phyloP scores from a whole-genome alignment of 1,140 invertebrate species.

The Ceratina japonica region DNA sequence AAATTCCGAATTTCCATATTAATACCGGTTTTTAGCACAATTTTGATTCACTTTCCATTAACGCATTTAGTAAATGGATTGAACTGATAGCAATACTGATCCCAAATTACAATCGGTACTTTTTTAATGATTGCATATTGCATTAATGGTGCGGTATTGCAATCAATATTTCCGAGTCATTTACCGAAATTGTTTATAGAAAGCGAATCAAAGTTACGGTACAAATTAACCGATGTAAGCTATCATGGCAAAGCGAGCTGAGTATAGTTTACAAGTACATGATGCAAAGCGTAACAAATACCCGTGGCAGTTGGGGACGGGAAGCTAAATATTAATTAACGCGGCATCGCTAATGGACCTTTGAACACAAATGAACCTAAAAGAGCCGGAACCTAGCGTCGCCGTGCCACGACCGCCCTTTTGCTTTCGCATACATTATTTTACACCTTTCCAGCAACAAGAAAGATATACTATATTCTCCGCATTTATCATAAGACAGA shows the following conservation, averaged over 20 bases:
- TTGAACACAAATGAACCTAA: conserved; percentile 31
- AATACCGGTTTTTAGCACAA: too few species aligned
- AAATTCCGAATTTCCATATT: too few species aligned
- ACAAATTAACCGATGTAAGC: conserved; percentile 37
- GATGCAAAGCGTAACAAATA: conserved; percentile 47
- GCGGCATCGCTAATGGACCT: conserved; percentile 36
- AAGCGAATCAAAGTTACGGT: background rate
- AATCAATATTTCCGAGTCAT: background rate
- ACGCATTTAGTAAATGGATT: too few species aligned
- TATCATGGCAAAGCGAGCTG: conserved; percentile 17
- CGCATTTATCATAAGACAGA: too few species aligned
- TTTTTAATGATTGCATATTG: too few species aligned
- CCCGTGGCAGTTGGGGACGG: conserved; percentile 24
- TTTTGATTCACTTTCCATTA: too few species aligned
- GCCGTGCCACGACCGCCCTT: conserved; percentile 7
- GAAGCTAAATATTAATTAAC: conserved; percentile 47
- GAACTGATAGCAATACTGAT: too few species aligned
- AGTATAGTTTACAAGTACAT: conserved; percentile 32
- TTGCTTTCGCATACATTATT: background rate
- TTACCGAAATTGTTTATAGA: conserved; percentile 6
- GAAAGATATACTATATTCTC: too few species aligned
- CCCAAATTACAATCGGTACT: too few species aligned
- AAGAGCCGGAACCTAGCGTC: conserved; percentile 30
- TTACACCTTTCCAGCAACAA: background rate
- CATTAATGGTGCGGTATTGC: too few species aligned